phyloP scores from a whole-genome alignment of 1,140 invertebrate genomes.

The Drosophila biarmipes region DNA sequence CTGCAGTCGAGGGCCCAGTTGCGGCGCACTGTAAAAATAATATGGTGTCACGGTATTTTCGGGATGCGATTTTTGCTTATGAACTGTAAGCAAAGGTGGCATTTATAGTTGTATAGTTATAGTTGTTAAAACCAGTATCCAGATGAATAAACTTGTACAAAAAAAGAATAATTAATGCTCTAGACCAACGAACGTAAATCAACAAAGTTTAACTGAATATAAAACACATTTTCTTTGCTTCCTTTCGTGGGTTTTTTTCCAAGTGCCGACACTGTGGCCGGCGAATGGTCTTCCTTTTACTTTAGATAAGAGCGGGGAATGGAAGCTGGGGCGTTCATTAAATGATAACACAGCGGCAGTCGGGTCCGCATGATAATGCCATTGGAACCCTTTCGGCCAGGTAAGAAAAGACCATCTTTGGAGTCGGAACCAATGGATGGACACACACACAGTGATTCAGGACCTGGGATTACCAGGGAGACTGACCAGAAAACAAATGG shows the following conservation, averaged over 20 bases:
- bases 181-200: too few species aligned
- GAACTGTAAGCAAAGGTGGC: too few species aligned
- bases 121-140: too few species aligned
- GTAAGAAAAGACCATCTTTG: conserved; percentile 6
- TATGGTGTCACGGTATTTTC: background rate
- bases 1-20: conserved; percentile 19
- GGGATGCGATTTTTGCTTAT: background rate
- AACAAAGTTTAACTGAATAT: too few species aligned
- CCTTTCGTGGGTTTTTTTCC: background rate
- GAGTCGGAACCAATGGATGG: background rate
- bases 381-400: conserved; percentile 28
- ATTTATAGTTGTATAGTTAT: too few species aligned
- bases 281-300: conserved; percentile 33
- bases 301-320: conserved; percentile 25
- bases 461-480: conserved; percentile 4
- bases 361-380: conserved; percentile 57
- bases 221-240: too few species aligned
- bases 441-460: background rate
- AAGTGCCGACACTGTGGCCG: background rate
- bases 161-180: too few species aligned
- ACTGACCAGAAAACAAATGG: background rate
- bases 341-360: conserved; percentile 65
- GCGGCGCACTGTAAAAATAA: conserved; percentile 7
- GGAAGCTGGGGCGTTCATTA: conserved; percentile 67
- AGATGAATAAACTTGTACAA: too few species aligned